phyloP scores from a whole-genome alignment of 1,140 invertebrate species.

The Halotydeus destructor region DNA sequence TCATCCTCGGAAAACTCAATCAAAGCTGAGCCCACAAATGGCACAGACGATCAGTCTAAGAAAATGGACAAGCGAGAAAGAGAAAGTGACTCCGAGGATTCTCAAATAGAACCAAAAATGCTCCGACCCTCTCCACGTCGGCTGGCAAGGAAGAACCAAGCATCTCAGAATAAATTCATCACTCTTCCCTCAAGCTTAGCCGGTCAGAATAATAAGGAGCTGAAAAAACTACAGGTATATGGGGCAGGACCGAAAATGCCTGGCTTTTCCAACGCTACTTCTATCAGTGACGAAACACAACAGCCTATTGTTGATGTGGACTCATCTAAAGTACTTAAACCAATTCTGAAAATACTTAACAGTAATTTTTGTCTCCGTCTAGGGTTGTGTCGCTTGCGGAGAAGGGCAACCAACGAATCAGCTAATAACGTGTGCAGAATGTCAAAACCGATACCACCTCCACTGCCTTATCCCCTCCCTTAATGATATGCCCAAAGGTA shows the following conservation, averaged over 20 bases:
- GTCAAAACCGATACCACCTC: slow-evolving; percentile 92
- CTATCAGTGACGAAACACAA: too few relatives aligned
- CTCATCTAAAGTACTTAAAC: too few relatives aligned
- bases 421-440: slow-evolving; percentile 82
- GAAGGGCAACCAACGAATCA: slow-evolving; percentile 87
- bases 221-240: slow-evolving; percentile 61
- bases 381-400: slow-evolving; percentile 83
- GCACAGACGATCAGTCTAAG: not conserved
- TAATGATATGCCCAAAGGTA: slow-evolving; percentile 62
- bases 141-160: too few relatives aligned
- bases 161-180: too few relatives aligned
- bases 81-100: slow-evolving; percentile 1
- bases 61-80: not conserved
- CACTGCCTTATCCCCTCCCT: slow-evolving; percentile 89
- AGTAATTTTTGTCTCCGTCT: too few relatives aligned
- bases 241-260: slow-evolving; percentile 75
- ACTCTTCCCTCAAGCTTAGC: too few relatives aligned
- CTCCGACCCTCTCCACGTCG: too few relatives aligned
- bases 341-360: too few relatives aligned
- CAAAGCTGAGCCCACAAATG: not conserved
- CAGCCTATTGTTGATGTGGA: too few relatives aligned
- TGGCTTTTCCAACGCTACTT: slow-evolving; percentile 25
- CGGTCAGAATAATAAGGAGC: slow-evolving; percentile 43
- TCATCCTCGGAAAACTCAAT: not conserved
- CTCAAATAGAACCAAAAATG: too few relatives aligned